Evolutionary conservation across 2,797 vertebrate genomes (phyloP).

Genomic region (Ispidina lecontei): DNA sequence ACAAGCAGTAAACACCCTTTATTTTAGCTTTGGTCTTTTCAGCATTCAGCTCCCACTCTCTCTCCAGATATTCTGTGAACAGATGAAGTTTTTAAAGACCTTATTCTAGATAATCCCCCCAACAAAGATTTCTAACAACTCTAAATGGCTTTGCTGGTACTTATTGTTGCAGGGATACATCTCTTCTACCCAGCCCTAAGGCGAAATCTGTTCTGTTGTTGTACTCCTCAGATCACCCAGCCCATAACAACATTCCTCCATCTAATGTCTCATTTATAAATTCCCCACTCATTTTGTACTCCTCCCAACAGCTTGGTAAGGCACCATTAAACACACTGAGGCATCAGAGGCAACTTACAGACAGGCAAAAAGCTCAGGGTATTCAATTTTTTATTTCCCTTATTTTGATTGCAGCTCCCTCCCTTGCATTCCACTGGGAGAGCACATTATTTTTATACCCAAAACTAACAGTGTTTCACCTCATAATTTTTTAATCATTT

Average conservation of each 20-base stretch:
- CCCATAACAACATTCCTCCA: not conserved
- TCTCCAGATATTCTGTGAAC: not conserved
- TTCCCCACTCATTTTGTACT: not conserved
- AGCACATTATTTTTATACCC: conserved; percentile 36
- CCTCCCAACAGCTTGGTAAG: not conserved
- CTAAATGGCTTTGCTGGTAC: not conserved
- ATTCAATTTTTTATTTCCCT: conserved; percentile 8
- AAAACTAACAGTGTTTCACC: not conserved
- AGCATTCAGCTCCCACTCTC: not conserved
- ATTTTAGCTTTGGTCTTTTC: not conserved
- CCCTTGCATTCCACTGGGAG: not conserved
- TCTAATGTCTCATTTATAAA: not conserved
- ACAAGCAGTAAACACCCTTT: not conserved
- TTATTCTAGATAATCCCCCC: not conserved
- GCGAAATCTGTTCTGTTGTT: not conserved
- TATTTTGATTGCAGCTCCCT: not conserved
- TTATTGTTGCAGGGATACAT: not conserved
- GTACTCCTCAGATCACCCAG: not conserved
- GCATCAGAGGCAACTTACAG: not conserved
- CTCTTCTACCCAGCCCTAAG: conserved; percentile 10
- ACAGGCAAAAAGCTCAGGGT: not conserved
- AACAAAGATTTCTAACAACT: not conserved
- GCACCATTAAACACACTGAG: not conserved
- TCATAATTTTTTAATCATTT: conserved; percentile 58
- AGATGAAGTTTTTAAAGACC: not conserved